phyloP scores from a whole-genome alignment of 30 jellyfish, hydroid and myxozoan species.

The Morbakka virulenta region DNA sequence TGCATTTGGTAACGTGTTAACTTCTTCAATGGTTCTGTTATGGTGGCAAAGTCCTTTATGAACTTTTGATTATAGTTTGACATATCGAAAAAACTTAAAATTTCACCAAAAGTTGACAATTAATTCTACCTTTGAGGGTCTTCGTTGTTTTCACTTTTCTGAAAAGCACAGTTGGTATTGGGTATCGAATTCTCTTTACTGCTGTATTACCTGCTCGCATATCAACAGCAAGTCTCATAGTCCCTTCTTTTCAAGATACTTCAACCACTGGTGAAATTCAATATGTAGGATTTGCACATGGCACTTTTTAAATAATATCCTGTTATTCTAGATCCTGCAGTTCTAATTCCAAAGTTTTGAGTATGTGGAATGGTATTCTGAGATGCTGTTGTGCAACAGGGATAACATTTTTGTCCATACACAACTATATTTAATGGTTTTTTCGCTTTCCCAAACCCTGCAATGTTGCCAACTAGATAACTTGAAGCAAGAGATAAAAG shows the following conservation, averaged over 20 bases:
- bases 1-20: conserved; percentile 5
- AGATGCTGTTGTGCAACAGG: no score
- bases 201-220: no score
- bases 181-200: no score
- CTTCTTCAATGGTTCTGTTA: conserved; percentile 32
- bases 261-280: conserved; percentile 1
- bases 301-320: conserved; percentile 43
- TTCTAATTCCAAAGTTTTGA: conserved; percentile 46
- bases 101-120: conserved; percentile 7
- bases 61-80: conserved; percentile 23
- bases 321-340: conserved; percentile 13
- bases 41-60: conserved; percentile 49
- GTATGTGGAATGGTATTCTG: no score
- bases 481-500: no score
- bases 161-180: no score
- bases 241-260: conserved; percentile 34
- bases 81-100: conserved; percentile 40
- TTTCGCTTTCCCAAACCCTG: conserved; percentile 33
- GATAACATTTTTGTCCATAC: conserved; percentile 8
- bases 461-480: no score
- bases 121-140: conserved; percentile 23
- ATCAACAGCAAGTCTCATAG: background rate
- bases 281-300: conserved; percentile 1
- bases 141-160: conserved; percentile 44
- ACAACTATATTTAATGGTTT: conserved; percentile 2